Evolutionary conservation across 2,888 invertebrate genomes (phyloP).

Genomic region (Orchesella flavescens): DNA sequence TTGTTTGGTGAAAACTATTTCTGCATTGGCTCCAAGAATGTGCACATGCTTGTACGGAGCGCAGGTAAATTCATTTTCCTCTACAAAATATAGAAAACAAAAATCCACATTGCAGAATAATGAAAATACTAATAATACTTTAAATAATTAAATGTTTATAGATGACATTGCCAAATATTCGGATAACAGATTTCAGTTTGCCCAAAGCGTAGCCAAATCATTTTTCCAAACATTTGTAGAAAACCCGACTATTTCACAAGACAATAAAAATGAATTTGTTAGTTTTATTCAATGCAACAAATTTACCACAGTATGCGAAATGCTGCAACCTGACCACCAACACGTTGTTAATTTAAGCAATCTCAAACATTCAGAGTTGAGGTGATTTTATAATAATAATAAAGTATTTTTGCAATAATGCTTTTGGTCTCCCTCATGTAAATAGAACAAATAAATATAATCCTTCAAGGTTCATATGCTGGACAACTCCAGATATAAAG

Average conservation of each 20-base stretch:
- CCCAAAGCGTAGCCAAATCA: constrained; percentile 73
- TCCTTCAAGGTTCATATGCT: constrained; percentile 69
- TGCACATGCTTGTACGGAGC: constrained; percentile 74
- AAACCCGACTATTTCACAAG: constrained; percentile 68
- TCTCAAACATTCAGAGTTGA: constrained; percentile 73
- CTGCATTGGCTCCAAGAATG: constrained; percentile 76
- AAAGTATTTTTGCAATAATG: background rate
- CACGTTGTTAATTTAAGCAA: constrained; percentile 75
- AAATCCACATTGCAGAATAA: no score
- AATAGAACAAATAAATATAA: background rate
- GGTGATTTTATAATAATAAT: constrained; percentile 55
- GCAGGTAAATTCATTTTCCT: no score
- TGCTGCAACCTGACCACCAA: constrained; percentile 74
- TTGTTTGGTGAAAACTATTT: constrained; percentile 73
- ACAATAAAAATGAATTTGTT: constrained; percentile 60
- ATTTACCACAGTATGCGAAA: constrained; percentile 75
- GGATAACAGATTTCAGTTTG: constrained; percentile 74
- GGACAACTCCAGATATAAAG: constrained; percentile 60
- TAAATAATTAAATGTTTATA: no score
- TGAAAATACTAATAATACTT: no score
- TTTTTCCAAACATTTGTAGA: constrained; percentile 71
- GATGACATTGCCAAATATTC: constrained; percentile 68
- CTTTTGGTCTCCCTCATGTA: no score
- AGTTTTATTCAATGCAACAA: constrained; percentile 68
- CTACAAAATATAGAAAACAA: no score